Evolutionary conservation across 2,888 invertebrate species (phyloP).

Genomic region (Mimachlamys varia): DNA sequence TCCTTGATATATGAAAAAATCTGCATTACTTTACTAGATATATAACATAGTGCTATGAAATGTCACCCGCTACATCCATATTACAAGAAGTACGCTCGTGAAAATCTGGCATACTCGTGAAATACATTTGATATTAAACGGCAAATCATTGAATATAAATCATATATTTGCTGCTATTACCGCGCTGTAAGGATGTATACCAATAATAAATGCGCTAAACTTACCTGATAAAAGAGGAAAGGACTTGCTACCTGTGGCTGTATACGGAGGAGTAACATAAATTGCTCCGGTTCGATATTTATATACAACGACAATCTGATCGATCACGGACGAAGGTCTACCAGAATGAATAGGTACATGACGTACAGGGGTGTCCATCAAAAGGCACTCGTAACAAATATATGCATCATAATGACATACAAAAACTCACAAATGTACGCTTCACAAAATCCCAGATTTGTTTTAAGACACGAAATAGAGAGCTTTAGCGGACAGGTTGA

Average conservation of each 20-base stretch:
- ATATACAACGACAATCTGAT: not conserved
- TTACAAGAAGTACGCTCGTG: too few species aligned
- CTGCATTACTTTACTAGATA: too few species aligned
- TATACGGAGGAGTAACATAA: not conserved
- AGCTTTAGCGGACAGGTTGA: not conserved
- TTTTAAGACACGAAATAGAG: not conserved
- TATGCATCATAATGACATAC: not conserved
- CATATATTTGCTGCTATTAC: too few species aligned
- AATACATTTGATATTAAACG: too few species aligned
- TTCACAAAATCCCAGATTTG: not conserved
- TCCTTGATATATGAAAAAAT: too few species aligned
- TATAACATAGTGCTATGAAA: too few species aligned
- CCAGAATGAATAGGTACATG: not conserved
- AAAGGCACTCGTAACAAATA: not conserved
- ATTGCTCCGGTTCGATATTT: not conserved
- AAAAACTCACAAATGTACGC: not conserved
- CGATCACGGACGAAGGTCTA: not conserved
- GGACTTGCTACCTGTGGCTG: slow-evolving; percentile 1
- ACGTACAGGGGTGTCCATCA: not conserved
- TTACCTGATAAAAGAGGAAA: slow-evolving; percentile 17
- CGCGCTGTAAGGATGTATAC: too few species aligned
- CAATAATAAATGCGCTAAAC: not conserved
- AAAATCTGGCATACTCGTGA: too few species aligned
- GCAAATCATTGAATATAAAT: too few species aligned
- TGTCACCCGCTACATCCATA: too few species aligned